Evolutionary conservation across 2,888 invertebrate genomes (phyloP).

Genomic region (Brachypterus glaber): DNA sequence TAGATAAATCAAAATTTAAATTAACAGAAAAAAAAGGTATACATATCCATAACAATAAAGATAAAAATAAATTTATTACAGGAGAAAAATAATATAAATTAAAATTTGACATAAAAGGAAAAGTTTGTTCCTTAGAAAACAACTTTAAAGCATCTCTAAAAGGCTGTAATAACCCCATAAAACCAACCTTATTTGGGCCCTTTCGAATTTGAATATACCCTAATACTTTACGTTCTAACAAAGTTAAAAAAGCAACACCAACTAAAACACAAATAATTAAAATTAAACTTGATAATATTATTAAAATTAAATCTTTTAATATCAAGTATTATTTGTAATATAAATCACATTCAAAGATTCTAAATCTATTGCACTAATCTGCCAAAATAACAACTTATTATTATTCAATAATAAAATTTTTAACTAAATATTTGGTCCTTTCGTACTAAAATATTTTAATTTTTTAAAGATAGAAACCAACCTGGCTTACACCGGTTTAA

Average conservation of each 20-base stretch:
- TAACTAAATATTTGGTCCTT: constrained; percentile 59
- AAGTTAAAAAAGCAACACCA: constrained; percentile 57
- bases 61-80: constrained; percentile 49
- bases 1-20: constrained; percentile 48
- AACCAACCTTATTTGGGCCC: constrained; percentile 61
- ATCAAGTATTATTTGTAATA: constrained; percentile 49
- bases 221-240: constrained; percentile 62
- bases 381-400: constrained; percentile 48
- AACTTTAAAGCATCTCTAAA: constrained; percentile 65
- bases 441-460: constrained; percentile 61
- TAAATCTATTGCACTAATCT: constrained; percentile 64
- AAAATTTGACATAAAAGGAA: constrained; percentile 51
- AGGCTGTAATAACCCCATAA: constrained; percentile 56
- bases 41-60: constrained; percentile 49
- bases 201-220: constrained; percentile 65
- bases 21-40: constrained; percentile 49
- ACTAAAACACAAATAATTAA: constrained; percentile 53
- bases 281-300: constrained; percentile 38
- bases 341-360: constrained; percentile 52
- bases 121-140: constrained; percentile 56
- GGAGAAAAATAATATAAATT: constrained; percentile 47
- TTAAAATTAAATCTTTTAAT: constrained; percentile 38
- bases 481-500: constrained; percentile 79
- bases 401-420: constrained; percentile 41
- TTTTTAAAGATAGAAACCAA: constrained; percentile 71